Conservation (phyloP, 2,113 vertebrate species). For the Tapirus terrestris region DNA sequence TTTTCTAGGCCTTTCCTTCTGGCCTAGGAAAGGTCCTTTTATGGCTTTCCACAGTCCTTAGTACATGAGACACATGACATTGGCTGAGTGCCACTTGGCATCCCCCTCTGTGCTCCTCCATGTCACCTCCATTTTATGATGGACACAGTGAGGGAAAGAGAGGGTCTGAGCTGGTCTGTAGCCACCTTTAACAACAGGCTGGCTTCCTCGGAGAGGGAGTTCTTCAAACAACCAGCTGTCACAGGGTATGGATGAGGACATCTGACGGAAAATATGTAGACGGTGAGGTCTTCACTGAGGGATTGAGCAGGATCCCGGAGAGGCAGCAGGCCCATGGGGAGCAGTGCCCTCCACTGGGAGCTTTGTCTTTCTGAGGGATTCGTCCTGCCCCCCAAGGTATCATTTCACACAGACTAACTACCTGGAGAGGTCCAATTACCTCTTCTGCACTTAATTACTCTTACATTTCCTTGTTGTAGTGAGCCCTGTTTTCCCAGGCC, state of each 20-base stretch:
- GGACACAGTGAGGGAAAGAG: not conserved
- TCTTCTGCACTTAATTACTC: constrained; percentile 71
- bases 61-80: not conserved
- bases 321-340: not conserved
- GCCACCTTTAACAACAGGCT: not conserved
- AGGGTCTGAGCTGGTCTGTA: accelerated
- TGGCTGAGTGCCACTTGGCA: not conserved
- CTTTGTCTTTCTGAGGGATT: constrained; percentile 54
- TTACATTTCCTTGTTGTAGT: constrained; percentile 60
- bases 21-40: not conserved
- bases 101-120: too few relatives aligned
- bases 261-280: not conserved
- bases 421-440: constrained; percentile 68
- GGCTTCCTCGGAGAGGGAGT: not conserved
- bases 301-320: not conserved
- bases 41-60: not conserved
- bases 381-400: not conserved
- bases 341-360: not conserved
- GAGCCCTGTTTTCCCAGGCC: accelerated
- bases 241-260: not conserved
- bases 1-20: not conserved
- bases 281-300: accelerated
- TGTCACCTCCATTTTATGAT: too few relatives aligned
- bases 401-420: constrained; percentile 29
- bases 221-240: not conserved